Evolutionary conservation across 2,113 vertebrate species (phyloP).

Genomic region (Tychaedon coryphoeus): DNA sequence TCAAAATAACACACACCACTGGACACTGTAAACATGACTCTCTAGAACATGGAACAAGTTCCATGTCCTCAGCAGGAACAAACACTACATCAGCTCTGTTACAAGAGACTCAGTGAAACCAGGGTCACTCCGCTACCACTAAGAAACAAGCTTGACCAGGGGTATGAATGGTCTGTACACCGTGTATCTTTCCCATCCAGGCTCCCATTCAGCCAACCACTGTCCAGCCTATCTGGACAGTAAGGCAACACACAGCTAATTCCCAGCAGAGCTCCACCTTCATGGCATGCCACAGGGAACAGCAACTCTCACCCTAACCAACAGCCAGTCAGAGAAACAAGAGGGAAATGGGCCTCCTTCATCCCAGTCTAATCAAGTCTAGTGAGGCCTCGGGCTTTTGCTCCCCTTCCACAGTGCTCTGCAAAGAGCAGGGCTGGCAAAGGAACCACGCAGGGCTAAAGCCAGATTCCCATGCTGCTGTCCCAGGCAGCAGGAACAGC

Average conservation of each 20-base stretch:
- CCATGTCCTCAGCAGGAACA: background rate
- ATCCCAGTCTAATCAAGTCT: background rate
- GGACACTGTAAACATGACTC: background rate
- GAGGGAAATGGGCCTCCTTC: background rate
- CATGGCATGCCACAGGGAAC: rapidly evolving
- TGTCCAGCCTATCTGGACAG: background rate
- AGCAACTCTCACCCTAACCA: background rate
- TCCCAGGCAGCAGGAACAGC: background rate
- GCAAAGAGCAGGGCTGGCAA: background rate
- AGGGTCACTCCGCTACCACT: background rate
- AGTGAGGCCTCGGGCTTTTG: background rate
- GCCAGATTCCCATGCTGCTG: background rate
- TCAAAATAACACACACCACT: background rate
- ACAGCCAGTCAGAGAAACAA: background rate
- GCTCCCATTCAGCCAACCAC: rapidly evolving
- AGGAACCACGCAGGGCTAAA: background rate
- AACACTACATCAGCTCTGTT: background rate
- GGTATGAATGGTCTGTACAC: rapidly evolving
- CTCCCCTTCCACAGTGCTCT: background rate
- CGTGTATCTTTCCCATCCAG: background rate
- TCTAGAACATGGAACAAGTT: background rate
- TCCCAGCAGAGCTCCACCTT: background rate
- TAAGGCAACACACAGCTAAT: background rate
- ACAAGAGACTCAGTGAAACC: background rate
- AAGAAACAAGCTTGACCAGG: background rate